These are phyloP conservation scores for Anguilla megastoma DNA, from an alignment of 2,797 vertebrate genomes.

Conservation along the genomic window DNA sequence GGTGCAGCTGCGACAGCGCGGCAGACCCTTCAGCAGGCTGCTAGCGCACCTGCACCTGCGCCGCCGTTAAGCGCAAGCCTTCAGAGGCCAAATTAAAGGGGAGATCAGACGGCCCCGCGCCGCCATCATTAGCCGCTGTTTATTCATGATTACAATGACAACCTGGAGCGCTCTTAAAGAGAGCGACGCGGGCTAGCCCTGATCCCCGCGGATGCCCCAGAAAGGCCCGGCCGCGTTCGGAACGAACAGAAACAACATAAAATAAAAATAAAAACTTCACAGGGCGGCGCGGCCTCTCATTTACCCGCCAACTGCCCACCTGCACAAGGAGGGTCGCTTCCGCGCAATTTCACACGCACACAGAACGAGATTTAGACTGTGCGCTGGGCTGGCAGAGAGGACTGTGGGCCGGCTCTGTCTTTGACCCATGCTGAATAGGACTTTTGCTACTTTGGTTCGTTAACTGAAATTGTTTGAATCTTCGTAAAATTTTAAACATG, in stretches of 20 bases:
- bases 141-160: constrained; percentile 40
- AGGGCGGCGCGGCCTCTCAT: constrained; percentile 21
- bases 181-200: constrained; percentile 31
- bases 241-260: background rate
- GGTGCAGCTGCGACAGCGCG: too few relatives aligned
- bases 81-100: constrained; percentile 31
- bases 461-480: too few relatives aligned
- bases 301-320: background rate
- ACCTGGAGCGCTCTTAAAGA: constrained; percentile 26
- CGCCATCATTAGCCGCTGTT: constrained; percentile 33
- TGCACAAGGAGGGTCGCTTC: background rate
- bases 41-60: background rate
- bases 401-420: background rate
- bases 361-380: background rate
- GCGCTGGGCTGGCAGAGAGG: background rate
- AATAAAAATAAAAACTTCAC: constrained; percentile 16
- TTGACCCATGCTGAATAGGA: too few relatives aligned
- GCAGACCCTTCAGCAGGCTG: background rate
- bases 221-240: background rate
- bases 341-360: background rate
- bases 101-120: constrained; percentile 2
- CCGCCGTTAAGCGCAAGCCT: constrained; percentile 25
- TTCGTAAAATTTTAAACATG: too few relatives aligned
- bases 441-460: too few relatives aligned
- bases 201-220: constrained; percentile 18